These are phyloP conservation scores for Mesembrinibis cayennensis DNA, from an alignment of 2,113 vertebrate species.

Conservation along the genomic window DNA sequence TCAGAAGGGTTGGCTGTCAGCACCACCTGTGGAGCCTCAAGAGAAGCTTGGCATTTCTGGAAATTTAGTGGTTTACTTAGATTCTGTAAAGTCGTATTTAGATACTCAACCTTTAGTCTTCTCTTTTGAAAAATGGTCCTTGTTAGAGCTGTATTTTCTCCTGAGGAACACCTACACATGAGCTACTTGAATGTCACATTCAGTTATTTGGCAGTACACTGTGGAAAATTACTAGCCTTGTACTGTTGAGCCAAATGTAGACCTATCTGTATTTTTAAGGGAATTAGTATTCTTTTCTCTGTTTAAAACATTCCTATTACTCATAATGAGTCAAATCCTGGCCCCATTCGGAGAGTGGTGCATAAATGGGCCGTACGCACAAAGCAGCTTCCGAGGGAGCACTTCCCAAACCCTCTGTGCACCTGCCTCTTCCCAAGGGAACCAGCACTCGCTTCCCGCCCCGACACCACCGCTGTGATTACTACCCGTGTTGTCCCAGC, in stretches of 20 bases:
- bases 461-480: accelerated
- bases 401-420: background rate
- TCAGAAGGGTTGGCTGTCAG: background rate
- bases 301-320: constrained; percentile 23
- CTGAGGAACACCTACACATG: constrained; percentile 4
- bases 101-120: background rate
- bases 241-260: background rate
- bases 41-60: background rate
- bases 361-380: background rate
- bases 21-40: background rate
- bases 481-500: accelerated
- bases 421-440: background rate
- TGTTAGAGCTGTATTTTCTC: background rate
- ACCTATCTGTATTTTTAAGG: constrained; percentile 24
- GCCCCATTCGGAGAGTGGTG: background rate
- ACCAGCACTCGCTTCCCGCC: accelerated
- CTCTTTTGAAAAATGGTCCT: background rate
- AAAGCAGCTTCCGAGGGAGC: background rate
- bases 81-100: background rate
- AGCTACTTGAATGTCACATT: constrained; percentile 28
- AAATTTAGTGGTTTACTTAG: background rate
- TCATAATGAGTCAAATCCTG: constrained; percentile 43
- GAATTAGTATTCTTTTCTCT: constrained; percentile 13
- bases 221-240: constrained; percentile 41
- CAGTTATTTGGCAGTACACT: background rate